Evolutionary conservation across 2,888 invertebrate species (phyloP), one percentile per base, ranked within the genome.

Genomic region (Drosophila kuntzei): DNA sequence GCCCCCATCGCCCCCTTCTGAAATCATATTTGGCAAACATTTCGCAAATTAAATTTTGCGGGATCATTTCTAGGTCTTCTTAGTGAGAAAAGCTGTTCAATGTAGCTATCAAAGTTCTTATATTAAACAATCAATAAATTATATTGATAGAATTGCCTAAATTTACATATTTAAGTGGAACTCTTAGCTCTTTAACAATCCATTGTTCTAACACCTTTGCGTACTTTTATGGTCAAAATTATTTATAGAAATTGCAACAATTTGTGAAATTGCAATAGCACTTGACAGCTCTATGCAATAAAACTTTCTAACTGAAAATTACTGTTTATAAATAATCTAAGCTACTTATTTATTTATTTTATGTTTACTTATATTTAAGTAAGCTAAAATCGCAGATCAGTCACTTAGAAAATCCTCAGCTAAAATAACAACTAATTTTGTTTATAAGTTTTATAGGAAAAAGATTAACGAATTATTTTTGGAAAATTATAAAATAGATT

Each of bases 11-110:
- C 41, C 25, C 12, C 22, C 25, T 11, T 32, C 27, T 11, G 14
- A 34, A 41, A 6, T 34, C 32, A 57, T 41, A 62, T 57, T 58
- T 57, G 14, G 0, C 22, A n/a, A 20, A 44, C 5, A 9, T n/a
- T 9, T n/a, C 1, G 5, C 32, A 34, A 9, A 46, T 11, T 18
- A n/a, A 9, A 7, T 7, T 11, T 44, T 12, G 1, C 8, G 3
- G 5, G 1, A 25, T 0, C 11, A 25, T 1, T 36, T 51, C 2
- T 3, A 11, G 11, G 4, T 18, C 5, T 39, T 16, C 39, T 7
- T 7, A 12, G 12, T 7, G 7, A 20, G 3, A 3, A 2, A 25
- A 51, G 11, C 36, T 12, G 29, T 18, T 25, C 8, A 41, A 12
- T 18, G 1, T 18, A 18, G 6, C 6, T 18, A 18, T 18, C 2